These are phyloP conservation scores for Epinephelus awoara DNA, from an alignment of 2,797 vertebrate species.

Conservation along the genomic window DNA sequence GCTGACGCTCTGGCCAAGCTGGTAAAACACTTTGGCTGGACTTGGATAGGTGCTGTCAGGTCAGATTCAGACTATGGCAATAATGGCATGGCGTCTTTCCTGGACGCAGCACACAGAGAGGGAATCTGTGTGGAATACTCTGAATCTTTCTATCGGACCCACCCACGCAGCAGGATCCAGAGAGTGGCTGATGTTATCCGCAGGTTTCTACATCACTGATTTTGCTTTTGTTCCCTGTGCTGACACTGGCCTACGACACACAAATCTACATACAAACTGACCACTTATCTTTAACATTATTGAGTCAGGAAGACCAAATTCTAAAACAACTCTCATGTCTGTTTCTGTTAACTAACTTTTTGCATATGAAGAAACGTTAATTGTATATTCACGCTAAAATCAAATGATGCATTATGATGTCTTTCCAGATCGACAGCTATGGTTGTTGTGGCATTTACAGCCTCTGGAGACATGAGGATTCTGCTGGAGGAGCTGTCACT, in stretches of 20 bases:
- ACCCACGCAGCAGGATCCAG: slow-evolving; percentile 66
- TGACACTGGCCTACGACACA: neutral
- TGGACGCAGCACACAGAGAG: slow-evolving; percentile 66
- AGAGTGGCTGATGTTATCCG: slow-evolving; percentile 76
- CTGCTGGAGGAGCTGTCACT: slow-evolving; percentile 70
- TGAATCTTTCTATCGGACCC: slow-evolving; percentile 68
- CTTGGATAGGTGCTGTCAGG: slow-evolving; percentile 83
- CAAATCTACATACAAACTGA: too few relatives aligned
- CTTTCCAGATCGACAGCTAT: slow-evolving; percentile 72
- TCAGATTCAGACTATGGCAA: slow-evolving; percentile 84
- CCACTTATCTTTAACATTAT: too few relatives aligned
- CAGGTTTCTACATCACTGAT: slow-evolving; percentile 34
- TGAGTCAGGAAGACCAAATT: too few relatives aligned
- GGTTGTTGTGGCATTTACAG: slow-evolving; percentile 75
- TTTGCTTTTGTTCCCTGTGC: neutral
- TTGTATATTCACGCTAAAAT: neutral
- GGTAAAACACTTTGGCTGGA: slow-evolving; percentile 84
- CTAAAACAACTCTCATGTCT: too few relatives aligned
- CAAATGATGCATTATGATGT: neutral
- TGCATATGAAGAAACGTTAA: too few relatives aligned
- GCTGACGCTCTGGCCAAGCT: slow-evolving; percentile 78
- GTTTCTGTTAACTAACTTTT: too few relatives aligned
- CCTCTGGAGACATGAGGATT: slow-evolving; percentile 69
- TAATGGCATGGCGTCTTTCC: slow-evolving; percentile 80
- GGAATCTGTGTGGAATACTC: slow-evolving; percentile 82